Conservation (phyloP, 2,113 vertebrate species). For the Trichomycterus rosablanca region DNA sequence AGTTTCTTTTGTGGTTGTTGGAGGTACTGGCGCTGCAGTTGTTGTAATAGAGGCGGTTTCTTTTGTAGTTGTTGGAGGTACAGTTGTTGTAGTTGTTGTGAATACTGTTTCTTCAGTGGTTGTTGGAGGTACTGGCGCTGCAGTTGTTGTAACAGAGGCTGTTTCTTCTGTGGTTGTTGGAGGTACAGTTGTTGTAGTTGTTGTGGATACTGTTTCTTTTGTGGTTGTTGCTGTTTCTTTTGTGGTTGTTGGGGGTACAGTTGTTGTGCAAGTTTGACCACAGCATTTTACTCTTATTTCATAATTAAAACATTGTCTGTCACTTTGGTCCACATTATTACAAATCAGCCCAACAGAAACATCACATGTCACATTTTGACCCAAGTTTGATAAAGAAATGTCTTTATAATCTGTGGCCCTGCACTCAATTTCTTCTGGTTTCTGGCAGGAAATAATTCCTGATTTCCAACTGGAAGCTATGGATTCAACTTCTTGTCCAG, state of each 20-base stretch:
- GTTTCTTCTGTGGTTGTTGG: background rate
- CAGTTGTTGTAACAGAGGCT: background rate
- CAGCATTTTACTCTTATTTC: conserved; percentile 15
- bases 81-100: background rate
- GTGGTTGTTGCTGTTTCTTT: background rate
- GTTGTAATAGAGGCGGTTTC: background rate
- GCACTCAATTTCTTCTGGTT: background rate
- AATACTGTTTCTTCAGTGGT: background rate
- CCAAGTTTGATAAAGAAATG: background rate
- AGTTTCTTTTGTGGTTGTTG: background rate
- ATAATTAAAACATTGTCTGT: background rate
- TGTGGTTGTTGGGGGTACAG: background rate
- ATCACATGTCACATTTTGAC: conserved; percentile 10
- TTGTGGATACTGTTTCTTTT: background rate
- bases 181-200: no score
- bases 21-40: no score
- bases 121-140: background rate
- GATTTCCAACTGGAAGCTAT: background rate
- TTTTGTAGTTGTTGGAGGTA: no score
- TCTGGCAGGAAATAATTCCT: background rate
- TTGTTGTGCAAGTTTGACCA: background rate
- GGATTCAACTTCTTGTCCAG: conserved; percentile 14
- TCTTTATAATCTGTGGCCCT: background rate
- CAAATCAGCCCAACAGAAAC: conserved; percentile 6
- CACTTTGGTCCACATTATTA: background rate